Evolutionary conservation across 2,113 vertebrate species (phyloP).

Genomic region (Vulpes ferrilata): DNA sequence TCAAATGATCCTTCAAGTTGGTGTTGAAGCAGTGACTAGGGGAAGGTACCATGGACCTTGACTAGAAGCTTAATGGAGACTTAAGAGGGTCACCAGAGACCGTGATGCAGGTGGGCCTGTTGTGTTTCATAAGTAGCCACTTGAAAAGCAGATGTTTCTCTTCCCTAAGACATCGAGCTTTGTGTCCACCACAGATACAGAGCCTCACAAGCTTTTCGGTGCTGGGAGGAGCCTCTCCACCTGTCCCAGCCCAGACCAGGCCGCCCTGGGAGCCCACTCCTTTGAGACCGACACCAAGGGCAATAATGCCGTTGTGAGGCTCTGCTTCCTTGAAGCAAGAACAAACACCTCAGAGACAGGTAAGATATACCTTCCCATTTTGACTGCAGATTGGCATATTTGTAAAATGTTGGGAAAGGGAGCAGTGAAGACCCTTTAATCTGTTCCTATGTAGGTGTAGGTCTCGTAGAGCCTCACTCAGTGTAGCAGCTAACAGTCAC

Average conservation of each 20-base stretch:
- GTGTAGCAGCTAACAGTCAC: not conserved
- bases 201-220: not conserved
- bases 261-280: not conserved
- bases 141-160: slow-evolving; percentile 67
- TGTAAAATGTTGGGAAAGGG: not conserved
- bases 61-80: not conserved
- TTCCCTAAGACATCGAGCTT: not conserved
- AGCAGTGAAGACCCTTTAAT: not conserved
- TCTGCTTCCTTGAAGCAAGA: slow-evolving; percentile 88
- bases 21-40: not conserved
- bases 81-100: not conserved
- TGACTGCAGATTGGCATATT: not conserved
- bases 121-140: not conserved
- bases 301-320: slow-evolving; percentile 82
- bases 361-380: slow-evolving; percentile 73
- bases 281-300: slow-evolving; percentile 72
- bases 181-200: slow-evolving; percentile 70
- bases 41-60: not conserved
- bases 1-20: not conserved
- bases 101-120: not conserved
- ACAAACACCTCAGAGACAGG: slow-evolving; percentile 84
- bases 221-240: not conserved
- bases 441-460: not conserved
- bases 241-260: not conserved
- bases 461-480: not conserved